A percentile compares a stretch with the other conserved stretches of the same genome.
These are phyloP conservation scores for Nezara viridula DNA, from an alignment of 2,888 invertebrate species.

Conservation along the genomic window DNA sequence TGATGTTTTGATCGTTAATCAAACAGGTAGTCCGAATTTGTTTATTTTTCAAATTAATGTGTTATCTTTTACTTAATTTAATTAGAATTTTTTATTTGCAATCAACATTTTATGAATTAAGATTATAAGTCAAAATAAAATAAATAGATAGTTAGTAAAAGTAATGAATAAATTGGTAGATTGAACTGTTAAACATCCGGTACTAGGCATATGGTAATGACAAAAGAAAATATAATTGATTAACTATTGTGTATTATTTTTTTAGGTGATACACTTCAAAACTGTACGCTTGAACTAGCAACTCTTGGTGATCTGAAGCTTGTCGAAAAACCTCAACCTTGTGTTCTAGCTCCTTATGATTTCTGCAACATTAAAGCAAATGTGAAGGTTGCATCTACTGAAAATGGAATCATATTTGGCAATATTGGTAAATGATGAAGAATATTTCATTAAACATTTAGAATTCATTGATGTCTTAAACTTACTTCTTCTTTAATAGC, in stretches of 20 bases:
- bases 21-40: conserved; percentile 78
- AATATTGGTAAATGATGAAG: conserved; percentile 82
- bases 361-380: conserved; percentile 98
- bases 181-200: no score
- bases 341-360: conserved; percentile 96
- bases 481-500: background rate
- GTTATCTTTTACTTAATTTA: no score
- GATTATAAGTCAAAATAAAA: background rate
- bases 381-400: conserved; percentile 99
- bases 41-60: background rate
- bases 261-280: conserved; percentile 91
- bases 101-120: background rate
- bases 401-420: conserved; percentile 99
- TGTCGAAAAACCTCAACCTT: conserved; percentile 96
- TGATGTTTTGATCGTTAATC: conserved; percentile 98
- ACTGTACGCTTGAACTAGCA: conserved; percentile 96
- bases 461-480: conserved; percentile 17
- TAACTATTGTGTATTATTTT: background rate
- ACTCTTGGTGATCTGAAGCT: conserved; percentile 97
- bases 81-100: background rate
- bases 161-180: background rate
- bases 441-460: background rate
- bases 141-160: no score
- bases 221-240: background rate
- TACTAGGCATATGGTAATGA: background rate